These are phyloP conservation scores for Holotrichia oblita DNA, from an alignment of 1,140 invertebrate species.

Conservation along the genomic window DNA sequence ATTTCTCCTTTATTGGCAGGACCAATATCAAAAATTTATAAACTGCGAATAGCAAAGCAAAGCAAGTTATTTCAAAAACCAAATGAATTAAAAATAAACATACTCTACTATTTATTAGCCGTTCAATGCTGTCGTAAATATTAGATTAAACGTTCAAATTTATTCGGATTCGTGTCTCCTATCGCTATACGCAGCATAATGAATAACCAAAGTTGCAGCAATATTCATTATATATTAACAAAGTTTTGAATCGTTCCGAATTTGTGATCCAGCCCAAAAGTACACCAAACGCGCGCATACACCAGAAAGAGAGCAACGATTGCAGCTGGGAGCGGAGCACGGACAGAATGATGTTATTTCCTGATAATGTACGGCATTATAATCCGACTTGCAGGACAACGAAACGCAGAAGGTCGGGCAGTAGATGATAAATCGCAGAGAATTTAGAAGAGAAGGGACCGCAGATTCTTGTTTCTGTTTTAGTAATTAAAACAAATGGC, in stretches of 20 bases:
- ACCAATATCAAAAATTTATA: neutral
- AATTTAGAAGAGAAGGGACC: slow-evolving; percentile 41
- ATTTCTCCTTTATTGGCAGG: no score
- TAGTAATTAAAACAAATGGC: slow-evolving; percentile 52
- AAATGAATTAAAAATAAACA: neutral
- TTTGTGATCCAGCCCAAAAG: neutral
- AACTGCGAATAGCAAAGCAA: neutral
- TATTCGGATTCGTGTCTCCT: neutral
- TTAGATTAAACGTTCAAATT: neutral
- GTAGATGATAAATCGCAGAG: slow-evolving; percentile 24
- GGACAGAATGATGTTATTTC: slow-evolving; percentile 21
- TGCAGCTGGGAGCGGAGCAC: neutral
- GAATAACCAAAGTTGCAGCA: slow-evolving; percentile 11
- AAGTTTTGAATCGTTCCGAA: slow-evolving; percentile 19
- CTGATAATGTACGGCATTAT: slow-evolving; percentile 31
- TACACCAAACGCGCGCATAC: neutral
- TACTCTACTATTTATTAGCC: neutral
- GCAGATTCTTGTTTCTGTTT: slow-evolving; percentile 52
- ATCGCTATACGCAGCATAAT: neutral
- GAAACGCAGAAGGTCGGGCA: slow-evolving; percentile 13
- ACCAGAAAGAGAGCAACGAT: slow-evolving; percentile 9
- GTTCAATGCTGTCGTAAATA: neutral
- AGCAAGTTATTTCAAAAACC: neutral
- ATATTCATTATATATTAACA: slow-evolving; percentile 25
- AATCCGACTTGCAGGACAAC: slow-evolving; percentile 30